Percentiles rank a stretch among this genome's conserved stretches.
phyloP scores from a whole-genome alignment of 2,113 vertebrate genomes.

The Erythrocebus patas region DNA sequence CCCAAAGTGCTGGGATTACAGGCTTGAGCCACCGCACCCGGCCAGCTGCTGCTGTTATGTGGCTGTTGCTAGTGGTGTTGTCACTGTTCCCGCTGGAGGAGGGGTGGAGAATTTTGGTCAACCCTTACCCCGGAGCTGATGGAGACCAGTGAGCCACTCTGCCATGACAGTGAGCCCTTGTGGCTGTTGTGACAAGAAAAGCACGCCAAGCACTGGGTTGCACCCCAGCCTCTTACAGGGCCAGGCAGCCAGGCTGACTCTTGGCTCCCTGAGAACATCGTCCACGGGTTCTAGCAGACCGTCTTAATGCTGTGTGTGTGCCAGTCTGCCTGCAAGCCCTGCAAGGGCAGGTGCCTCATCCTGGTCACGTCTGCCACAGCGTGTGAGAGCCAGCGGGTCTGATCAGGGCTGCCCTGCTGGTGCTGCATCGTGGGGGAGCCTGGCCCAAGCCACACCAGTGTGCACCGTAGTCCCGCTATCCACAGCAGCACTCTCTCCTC shows the following conservation, averaged over 20 bases:
- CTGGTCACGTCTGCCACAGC: too few species aligned
- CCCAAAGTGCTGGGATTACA: too few species aligned
- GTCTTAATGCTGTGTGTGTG: too few species aligned
- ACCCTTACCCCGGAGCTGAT: neutral
- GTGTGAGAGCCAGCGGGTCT: neutral
- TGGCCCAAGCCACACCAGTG: neutral
- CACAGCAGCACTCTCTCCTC: neutral
- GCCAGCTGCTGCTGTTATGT: too few species aligned
- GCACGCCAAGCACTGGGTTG: too few species aligned
- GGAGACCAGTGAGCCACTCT: neutral
- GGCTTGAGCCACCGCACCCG: too few species aligned
- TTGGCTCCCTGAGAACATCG: neutral
- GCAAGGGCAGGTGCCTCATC: neutral
- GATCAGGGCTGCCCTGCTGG: neutral
- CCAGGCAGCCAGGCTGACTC: neutral
- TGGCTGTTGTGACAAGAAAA: neutral
- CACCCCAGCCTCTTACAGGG: neutral
- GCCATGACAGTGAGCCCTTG: neutral
- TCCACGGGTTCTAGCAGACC: neutral
- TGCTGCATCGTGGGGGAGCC: neutral
- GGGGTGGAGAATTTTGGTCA: neutral
- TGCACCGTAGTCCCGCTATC: neutral
- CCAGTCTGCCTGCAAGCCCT: neutral
- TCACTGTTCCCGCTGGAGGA: neutral
- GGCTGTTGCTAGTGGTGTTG: neutral